Conservation (phyloP, 2,797 vertebrate genomes). For the Myotis daubentonii region DNA sequence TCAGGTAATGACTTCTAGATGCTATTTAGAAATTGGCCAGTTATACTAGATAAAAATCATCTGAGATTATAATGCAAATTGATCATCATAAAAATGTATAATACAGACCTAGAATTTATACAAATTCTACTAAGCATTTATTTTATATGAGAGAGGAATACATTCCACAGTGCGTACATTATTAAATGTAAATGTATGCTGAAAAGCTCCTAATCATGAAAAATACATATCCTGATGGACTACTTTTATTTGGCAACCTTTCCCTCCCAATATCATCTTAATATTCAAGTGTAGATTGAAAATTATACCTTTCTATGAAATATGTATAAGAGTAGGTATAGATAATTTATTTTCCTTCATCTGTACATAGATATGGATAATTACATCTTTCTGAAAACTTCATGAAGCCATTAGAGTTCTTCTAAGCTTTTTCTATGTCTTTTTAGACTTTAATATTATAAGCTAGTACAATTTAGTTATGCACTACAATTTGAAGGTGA, state of each 20-base stretch:
- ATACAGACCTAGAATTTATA: conserved; percentile 61
- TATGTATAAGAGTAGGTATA: conserved; percentile 53
- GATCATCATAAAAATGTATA: conserved; percentile 64
- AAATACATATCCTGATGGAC: conserved; percentile 70
- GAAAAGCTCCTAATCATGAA: conserved; percentile 73
- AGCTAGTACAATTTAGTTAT: not conserved
- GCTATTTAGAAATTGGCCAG: conserved; percentile 10
- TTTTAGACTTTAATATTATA: not conserved
- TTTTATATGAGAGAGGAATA: conserved; percentile 63
- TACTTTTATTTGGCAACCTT: conserved; percentile 70
- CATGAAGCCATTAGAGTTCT: conserved; percentile 4
- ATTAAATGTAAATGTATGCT: conserved; percentile 77
- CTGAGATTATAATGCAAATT: conserved; percentile 55
- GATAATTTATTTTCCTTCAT: conserved; percentile 62
- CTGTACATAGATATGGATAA: conserved; percentile 53
- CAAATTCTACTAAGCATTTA: conserved; percentile 61
- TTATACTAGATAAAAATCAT: conserved; percentile 41
- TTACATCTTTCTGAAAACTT: conserved; percentile 61
- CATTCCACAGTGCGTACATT: conserved; percentile 54
- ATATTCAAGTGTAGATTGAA: conserved; percentile 67
- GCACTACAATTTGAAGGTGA: not conserved
- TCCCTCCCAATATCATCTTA: conserved; percentile 64
- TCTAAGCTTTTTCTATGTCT: conserved; percentile 34
- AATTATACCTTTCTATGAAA: conserved; percentile 68
- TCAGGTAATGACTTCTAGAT: conserved; percentile 22